Evolutionary conservation across 1,140 invertebrate species (phyloP), one percentile per base, ranked within the genome.

Genomic region (Maniola jurtina): DNA sequence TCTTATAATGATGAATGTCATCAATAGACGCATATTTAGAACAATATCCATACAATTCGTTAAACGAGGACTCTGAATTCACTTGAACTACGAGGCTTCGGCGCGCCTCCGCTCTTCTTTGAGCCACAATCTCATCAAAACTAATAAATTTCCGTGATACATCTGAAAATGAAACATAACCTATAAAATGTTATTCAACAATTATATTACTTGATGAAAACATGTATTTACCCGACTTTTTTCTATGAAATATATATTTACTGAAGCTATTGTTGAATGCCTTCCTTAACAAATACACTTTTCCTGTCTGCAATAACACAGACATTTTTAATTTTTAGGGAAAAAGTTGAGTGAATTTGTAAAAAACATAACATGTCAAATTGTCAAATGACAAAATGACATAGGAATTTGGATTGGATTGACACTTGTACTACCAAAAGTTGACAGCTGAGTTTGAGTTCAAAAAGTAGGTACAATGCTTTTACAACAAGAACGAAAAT

Each of bases 1-100:
- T 89, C 47, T 84, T 83, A 75, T 95, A 96, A 84, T 95, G 93
- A 71, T 94, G 92, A 70, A 94, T 92, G 14, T 87, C 90, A 48
- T 92, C 86, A 42, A 96, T 88, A 6, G 72, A 77, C 13, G 93
- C 94, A 87, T 93, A 94, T 68, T 88, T 80, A 47, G 84, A 89
- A 81, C 94, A 95, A 82, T 95, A 94, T 1, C 89, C 83, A 80
- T 93, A 91, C 36, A 95, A 85, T 86, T 95, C 93, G 55, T 77
- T 76, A 70, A 92, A 92, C 6, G 93, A 94, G 42, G 93, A 91
- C 42, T 93, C 86, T 0, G 94, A 94, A 72, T 93, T 93, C 1
- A 94, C 93, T 91, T 94, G 92, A 16, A 94, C 89, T 11, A 94
- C 79, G 35, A 94, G 79, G 81, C 93, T 94, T 62, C 92, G 81